Percentiles rank a stretch among this genome's conserved stretches.
phyloP scores from a whole-genome alignment of 1,140 invertebrate genomes.

The Acyrthosiphon pisum region DNA sequence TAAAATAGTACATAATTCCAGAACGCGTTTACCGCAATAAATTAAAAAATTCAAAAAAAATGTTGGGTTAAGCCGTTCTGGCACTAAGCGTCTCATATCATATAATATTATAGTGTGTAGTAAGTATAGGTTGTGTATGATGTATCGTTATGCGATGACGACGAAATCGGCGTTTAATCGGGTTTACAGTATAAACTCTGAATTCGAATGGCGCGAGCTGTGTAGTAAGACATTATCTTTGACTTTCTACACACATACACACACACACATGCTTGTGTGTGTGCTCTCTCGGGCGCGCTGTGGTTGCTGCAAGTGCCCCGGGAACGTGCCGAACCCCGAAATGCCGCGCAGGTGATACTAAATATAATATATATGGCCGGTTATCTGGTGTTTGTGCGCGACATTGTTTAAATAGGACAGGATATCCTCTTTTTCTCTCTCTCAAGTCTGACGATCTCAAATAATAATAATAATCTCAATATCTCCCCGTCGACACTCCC shows the following conservation, averaged over 20 bases:
- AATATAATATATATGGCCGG: neutral
- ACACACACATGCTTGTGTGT: neutral
- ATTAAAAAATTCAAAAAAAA: no score
- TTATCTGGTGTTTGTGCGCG: slow-evolving; percentile 50
- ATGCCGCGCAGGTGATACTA: slow-evolving; percentile 18
- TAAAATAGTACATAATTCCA: no score
- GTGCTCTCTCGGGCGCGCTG: no score
- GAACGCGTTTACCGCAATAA: no score
- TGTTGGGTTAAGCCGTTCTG: no score
- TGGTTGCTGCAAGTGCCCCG: neutral
- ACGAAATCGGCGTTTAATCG: no score
- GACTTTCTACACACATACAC: neutral
- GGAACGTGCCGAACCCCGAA: slow-evolving; percentile 44
- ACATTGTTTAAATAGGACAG: slow-evolving; percentile 48
- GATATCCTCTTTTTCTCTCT: slow-evolving; percentile 46
- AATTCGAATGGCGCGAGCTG: neutral
- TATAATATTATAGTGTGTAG: no score
- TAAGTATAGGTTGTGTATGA: no score
- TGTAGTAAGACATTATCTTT: neutral
- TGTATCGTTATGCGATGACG: no score
- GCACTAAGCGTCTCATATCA: no score
- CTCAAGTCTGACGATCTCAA: slow-evolving; percentile 12
- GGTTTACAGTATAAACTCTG: no score
- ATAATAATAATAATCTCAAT: slow-evolving; percentile 40
- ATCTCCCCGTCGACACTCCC: slow-evolving; percentile 21